phyloP scores from a whole-genome alignment of 2,888 invertebrate species.

The Limnephilus auricula region DNA sequence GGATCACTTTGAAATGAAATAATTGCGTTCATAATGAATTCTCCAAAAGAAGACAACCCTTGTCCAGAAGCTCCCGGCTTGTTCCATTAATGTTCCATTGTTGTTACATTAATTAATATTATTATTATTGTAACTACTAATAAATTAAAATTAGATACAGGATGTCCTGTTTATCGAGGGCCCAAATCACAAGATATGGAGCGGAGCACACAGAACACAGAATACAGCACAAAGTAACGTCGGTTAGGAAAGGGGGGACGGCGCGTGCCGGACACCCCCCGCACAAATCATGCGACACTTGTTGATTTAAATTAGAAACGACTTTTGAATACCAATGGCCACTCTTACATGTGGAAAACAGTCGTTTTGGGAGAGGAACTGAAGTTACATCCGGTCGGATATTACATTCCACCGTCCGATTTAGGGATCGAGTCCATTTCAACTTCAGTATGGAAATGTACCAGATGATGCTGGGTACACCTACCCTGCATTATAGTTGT shows the following conservation, averaged over 20 bases:
- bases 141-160: background rate
- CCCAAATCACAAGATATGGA: background rate
- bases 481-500: background rate
- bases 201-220: background rate
- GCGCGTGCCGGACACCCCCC: background rate
- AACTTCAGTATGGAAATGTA: slow-evolving; percentile 29
- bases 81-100: no score
- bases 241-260: background rate
- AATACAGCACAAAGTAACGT: no score
- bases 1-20: background rate
- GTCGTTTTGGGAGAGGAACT: slow-evolving; percentile 38
- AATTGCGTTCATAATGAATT: background rate
- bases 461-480: background rate
- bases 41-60: background rate
- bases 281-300: slow-evolving; percentile 43
- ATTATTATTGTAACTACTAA: background rate
- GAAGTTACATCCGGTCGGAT: slow-evolving; percentile 40
- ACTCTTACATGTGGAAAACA: slow-evolving; percentile 33
- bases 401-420: slow-evolving; percentile 45
- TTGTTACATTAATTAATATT: background rate
- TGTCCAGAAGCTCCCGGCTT: background rate
- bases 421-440: background rate
- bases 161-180: background rate
- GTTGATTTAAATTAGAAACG: slow-evolving; percentile 48
- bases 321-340: slow-evolving; percentile 46